Conservation (phyloP, 2,888 invertebrate species). For the Brachyptera risi region DNA sequence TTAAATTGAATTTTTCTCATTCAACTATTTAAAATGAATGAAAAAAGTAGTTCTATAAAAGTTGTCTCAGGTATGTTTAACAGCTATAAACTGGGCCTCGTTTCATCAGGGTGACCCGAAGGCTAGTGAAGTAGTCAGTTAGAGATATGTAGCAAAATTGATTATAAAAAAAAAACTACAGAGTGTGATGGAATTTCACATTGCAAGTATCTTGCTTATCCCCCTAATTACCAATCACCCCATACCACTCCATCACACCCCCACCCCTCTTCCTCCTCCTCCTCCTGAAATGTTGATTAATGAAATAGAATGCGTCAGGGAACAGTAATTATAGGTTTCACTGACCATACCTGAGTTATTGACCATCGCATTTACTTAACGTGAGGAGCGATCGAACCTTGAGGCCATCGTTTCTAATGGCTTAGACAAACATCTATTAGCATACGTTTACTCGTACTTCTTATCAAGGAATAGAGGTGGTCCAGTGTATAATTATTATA, state of each 20-base stretch:
- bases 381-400: constrained; percentile 19
- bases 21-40: too few species aligned
- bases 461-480: not conserved
- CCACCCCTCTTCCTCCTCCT: not conserved
- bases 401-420: constrained; percentile 11
- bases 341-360: constrained; percentile 27
- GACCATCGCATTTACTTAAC: constrained; percentile 27
- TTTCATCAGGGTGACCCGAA: too few species aligned
- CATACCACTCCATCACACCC: too few species aligned
- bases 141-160: too few species aligned
- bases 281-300: not conserved
- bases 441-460: constrained; percentile 6
- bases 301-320: not conserved
- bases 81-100: too few species aligned
- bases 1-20: too few species aligned
- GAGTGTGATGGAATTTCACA: constrained; percentile 3
- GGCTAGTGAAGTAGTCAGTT: too few species aligned
- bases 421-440: constrained; percentile 16
- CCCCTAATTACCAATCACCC: not conserved
- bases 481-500: constrained; percentile 6
- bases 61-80: too few species aligned
- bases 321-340: constrained; percentile 26
- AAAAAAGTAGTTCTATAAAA: too few species aligned
- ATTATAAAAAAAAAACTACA: too few species aligned
- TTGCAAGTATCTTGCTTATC: not conserved